Conservation (phyloP, 2,113 vertebrate species). For the Larimichthys crocea region DNA sequence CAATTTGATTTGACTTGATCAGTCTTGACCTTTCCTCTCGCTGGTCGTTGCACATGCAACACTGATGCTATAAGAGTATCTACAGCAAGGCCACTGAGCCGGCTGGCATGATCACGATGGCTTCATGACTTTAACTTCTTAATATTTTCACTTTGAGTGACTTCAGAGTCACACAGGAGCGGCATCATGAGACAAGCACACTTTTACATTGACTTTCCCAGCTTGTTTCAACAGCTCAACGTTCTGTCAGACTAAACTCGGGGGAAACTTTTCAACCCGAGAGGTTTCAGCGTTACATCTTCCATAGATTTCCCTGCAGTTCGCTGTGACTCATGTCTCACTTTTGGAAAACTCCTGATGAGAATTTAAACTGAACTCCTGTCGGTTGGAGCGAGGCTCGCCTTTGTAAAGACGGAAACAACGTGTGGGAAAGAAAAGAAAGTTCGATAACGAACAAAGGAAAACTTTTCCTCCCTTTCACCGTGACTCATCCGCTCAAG, state of each 20-base stretch:
- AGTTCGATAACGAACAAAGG: background rate
- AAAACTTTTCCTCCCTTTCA: background rate
- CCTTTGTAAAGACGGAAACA: background rate
- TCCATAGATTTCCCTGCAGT: background rate
- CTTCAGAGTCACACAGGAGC: too few relatives aligned
- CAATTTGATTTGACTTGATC: background rate
- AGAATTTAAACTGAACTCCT: constrained; percentile 38
- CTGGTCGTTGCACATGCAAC: background rate
- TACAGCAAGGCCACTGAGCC: too few relatives aligned
- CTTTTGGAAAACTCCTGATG: constrained; percentile 20
- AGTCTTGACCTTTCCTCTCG: background rate
- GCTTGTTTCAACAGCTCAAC: background rate
- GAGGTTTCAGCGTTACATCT: constrained; percentile 6
- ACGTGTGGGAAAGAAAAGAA: constrained; percentile 14
- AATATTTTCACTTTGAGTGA: too few relatives aligned
- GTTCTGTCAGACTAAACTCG: background rate
- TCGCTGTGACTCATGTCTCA: constrained; percentile 1
- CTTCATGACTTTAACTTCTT: too few relatives aligned
- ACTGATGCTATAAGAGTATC: too few relatives aligned
- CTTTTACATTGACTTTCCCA: too few relatives aligned
- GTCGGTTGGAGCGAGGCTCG: background rate
- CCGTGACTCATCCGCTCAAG: background rate
- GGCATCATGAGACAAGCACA: background rate
- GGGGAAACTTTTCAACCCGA: background rate
- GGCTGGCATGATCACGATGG: too few relatives aligned